Evolutionary conservation across 2,888 invertebrate genomes (phyloP).

Genomic region (Pristionchus mayeri): DNA sequence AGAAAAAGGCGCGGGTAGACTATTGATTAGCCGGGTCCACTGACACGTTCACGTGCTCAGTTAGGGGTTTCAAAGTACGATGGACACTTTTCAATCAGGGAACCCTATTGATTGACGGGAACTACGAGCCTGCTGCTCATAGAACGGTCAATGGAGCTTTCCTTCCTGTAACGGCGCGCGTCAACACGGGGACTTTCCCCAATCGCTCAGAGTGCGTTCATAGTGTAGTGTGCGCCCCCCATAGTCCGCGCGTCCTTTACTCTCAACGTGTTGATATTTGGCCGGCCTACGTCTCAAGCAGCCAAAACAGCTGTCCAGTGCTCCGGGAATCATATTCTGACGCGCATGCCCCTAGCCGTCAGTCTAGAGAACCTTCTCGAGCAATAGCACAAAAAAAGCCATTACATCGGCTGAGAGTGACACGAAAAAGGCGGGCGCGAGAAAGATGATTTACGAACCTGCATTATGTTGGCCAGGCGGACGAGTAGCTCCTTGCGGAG

Average conservation of each 20-base stretch:
- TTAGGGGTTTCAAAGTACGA: no score
- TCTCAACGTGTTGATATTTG: neutral
- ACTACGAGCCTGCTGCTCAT: no score
- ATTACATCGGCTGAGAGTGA: no score
- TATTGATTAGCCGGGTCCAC: constrained; percentile 4
- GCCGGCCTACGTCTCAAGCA: neutral
- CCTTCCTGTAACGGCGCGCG: neutral
- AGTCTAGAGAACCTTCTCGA: neutral
- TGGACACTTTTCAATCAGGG: no score
- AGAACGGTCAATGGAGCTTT: no score
- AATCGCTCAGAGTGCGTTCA: no score
- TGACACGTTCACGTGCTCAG: no score
- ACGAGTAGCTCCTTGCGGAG: constrained; percentile 93
- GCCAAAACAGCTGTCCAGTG: constrained; percentile 12
- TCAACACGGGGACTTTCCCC: neutral
- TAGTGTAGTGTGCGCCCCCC: neutral
- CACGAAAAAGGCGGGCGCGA: no score
- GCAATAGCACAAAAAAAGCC: neutral
- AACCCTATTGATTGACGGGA: no score
- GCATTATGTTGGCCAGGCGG: constrained; percentile 99
- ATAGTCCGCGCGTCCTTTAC: neutral
- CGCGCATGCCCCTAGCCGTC: neutral
- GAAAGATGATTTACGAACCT: constrained; percentile 58
- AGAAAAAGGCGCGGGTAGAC: no score
- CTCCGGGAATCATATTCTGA: neutral